Evolutionary conservation across 2,888 invertebrate species (phyloP), one percentile per base, ranked within the genome.

Genomic region (Ephialtes manifestator): DNA sequence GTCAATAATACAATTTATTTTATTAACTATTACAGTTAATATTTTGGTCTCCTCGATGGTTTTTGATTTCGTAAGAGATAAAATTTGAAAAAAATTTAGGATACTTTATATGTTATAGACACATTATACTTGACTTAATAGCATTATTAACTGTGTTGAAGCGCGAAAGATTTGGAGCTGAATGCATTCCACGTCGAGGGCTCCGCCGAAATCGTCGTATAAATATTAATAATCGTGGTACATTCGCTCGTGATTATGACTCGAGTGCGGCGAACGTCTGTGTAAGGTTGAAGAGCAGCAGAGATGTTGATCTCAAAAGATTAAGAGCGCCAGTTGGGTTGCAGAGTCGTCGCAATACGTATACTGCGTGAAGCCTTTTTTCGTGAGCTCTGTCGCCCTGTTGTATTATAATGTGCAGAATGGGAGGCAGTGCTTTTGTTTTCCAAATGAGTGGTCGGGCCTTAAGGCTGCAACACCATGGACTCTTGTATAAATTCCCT

Each of bases 381-480:
- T 74, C 55, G 60, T 74, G 63, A 51, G 76, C 67, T 53, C 83
- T 74, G 84, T 77, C 77, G 74, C 75, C 72, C 86, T n/a, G 89
- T 90, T 90, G 89, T 89, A 92, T 92, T 92, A 85, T 90, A 92
- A 92, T 92, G 89, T 86, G 86, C 63, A 77, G 86, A 71, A 77
- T 53, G 85, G 68, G 83, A 83, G 85, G 88, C 87, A 89, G 89
- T 89, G 91, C 92, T 92, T 93, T 93, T 93, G 93, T 93, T 93
- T 93, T 90, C 88, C 89, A 90, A 90, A 92, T 91, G 92, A 89
- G 87, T 87, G 79, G 85, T 85, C 86, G 77, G 53, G 74, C 67
- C 75, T 78, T 79, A 70, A 70, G 86, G n/a, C 55, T 24, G 24
- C 68, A n/a, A n/a, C n/a, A 35, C 11, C 65, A 58, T 39, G 18